Conservation (phyloP, 2,888 invertebrate genomes). For the Lasioglossum figueresi region DNA sequence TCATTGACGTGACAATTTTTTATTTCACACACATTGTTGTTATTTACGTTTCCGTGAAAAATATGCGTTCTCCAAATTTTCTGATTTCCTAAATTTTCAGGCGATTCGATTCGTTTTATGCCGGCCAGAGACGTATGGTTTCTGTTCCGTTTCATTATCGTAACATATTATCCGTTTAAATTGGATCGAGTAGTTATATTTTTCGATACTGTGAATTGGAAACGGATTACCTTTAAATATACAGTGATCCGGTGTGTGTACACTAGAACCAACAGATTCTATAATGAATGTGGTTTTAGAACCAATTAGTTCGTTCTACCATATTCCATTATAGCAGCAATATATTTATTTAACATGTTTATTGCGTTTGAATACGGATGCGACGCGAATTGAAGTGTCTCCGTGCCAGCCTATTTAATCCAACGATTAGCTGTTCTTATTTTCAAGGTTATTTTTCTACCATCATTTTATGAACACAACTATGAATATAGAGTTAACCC, state of each 20-base stretch:
- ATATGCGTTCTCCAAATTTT: background rate
- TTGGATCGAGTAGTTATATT: background rate
- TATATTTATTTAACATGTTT: constrained; percentile 3
- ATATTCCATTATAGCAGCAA: constrained; percentile 5
- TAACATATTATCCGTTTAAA: background rate
- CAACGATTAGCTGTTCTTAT: background rate
- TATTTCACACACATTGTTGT: background rate
- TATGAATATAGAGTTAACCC: too few relatives aligned
- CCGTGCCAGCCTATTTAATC: background rate
- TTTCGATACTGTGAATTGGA: background rate
- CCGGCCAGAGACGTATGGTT: background rate
- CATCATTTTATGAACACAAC: background rate
- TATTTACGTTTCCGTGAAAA: background rate
- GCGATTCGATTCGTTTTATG: background rate
- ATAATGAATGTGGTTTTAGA: constrained; percentile 10
- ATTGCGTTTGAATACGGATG: background rate
- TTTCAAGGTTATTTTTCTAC: background rate
- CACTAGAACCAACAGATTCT: constrained; percentile 1
- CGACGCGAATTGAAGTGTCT: background rate
- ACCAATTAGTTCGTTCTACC: constrained; percentile 3
- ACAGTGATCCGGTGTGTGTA: background rate
- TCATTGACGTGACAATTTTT: background rate
- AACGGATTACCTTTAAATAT: background rate
- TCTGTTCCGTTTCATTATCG: background rate
- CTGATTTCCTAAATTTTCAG: background rate